These are phyloP conservation scores for Solenopsis fugax DNA, from an alignment of 1,140 invertebrate species.

Conservation along the genomic window DNA sequence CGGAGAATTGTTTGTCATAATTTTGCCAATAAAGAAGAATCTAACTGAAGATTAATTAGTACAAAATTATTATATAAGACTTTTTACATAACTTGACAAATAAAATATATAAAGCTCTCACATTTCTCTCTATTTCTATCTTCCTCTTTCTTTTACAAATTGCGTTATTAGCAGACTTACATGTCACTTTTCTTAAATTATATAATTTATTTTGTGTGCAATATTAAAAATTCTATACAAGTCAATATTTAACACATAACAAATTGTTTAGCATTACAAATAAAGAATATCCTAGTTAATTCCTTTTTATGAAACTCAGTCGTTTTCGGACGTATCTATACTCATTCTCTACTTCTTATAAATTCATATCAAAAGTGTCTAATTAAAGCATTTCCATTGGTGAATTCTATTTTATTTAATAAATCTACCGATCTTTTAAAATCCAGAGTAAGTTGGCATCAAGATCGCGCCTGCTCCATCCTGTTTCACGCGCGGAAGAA, in stretches of 20 bases:
- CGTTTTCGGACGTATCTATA: background rate
- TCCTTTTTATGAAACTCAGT: slow-evolving; percentile 23
- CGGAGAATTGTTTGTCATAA: background rate
- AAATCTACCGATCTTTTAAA: slow-evolving; percentile 19
- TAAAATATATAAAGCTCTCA: background rate
- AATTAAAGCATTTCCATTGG: background rate
- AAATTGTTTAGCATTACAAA: slow-evolving; percentile 18
- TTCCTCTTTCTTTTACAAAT: slow-evolving; percentile 18
- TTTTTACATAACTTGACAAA: slow-evolving; percentile 5
- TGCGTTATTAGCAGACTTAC: background rate
- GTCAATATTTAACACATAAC: background rate
- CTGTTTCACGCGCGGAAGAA: slow-evolving; percentile 51
- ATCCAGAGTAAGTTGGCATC: background rate
- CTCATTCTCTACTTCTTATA: background rate
- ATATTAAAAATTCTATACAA: slow-evolving; percentile 12
- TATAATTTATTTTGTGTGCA: background rate
- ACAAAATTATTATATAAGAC: background rate
- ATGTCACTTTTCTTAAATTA: slow-evolving; percentile 22
- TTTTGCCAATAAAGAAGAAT: background rate
- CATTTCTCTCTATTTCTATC: background rate
- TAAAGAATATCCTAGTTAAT: slow-evolving; percentile 8
- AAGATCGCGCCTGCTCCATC: slow-evolving; percentile 55
- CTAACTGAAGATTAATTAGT: background rate
- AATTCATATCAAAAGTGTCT: background rate
- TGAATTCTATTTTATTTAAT: slow-evolving; percentile 20